Percentiles rank a stretch among this genome's conserved stretches.
These are phyloP conservation scores for Latrodectus elegans DNA, from an alignment of 2,888 invertebrate species.

Conservation along the genomic window DNA sequence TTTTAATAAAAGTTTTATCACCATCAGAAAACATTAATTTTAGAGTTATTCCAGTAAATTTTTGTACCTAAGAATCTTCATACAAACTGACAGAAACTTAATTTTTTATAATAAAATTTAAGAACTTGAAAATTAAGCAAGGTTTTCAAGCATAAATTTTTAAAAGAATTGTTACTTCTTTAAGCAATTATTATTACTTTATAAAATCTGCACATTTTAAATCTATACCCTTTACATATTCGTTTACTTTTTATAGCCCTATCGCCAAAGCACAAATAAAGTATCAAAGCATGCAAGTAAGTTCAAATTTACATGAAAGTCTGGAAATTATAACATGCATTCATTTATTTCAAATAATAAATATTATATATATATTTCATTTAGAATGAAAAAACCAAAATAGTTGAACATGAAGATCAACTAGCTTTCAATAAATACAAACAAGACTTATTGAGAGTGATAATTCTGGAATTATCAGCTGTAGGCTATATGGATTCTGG, in stretches of 20 bases:
- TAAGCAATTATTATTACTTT: no score
- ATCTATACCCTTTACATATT: no score
- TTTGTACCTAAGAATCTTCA: no score
- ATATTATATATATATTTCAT: neutral
- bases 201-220: no score
- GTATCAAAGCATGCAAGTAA: slow-evolving; percentile 52
- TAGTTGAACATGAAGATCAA: slow-evolving; percentile 40
- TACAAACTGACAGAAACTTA: no score
- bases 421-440: slow-evolving; percentile 46
- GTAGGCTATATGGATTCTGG: slow-evolving; percentile 66
- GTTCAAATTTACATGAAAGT: neutral
- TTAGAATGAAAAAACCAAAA: slow-evolving; percentile 51
- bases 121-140: no score
- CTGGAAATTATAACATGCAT: neutral
- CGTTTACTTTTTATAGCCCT: slow-evolving; percentile 24
- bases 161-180: no score
- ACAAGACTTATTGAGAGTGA: slow-evolving; percentile 45
- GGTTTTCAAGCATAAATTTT: no score
- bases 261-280: slow-evolving; percentile 50
- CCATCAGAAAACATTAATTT: no score
- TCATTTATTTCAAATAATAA: neutral
- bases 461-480: slow-evolving; percentile 60
- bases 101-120: no score
- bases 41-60: no score
- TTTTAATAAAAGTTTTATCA: no score